Evolutionary conservation across 2,797 vertebrate genomes (phyloP).

Genomic region (Sitta carolinensis): DNA sequence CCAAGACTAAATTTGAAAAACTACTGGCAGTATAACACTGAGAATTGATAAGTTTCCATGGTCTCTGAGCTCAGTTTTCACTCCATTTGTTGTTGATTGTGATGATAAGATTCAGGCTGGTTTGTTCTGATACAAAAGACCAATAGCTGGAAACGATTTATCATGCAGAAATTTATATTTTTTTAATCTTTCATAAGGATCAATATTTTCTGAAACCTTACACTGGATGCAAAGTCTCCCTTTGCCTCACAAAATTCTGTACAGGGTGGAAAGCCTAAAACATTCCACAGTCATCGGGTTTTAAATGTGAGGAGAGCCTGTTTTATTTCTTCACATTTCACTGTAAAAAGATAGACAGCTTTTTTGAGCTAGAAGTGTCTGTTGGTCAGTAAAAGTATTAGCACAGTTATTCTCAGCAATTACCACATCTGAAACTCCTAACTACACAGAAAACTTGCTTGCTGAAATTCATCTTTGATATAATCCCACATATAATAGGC

Average conservation of each 20-base stretch:
- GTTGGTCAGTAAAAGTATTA: background rate
- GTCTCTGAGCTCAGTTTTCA: background rate
- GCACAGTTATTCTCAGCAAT: background rate
- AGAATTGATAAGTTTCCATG: background rate
- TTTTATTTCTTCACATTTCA: background rate
- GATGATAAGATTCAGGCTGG: background rate
- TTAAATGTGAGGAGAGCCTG: background rate
- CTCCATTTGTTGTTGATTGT: background rate
- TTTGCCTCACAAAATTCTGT: background rate
- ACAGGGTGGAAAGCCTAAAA: background rate
- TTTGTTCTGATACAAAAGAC: background rate
- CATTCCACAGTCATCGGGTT: background rate
- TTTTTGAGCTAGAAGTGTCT: background rate
- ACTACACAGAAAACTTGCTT: background rate
- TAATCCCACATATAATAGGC: background rate
- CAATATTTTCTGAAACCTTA: background rate
- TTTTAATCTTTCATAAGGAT: fast-evolving
- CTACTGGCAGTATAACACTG: background rate
- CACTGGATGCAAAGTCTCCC: fast-evolving
- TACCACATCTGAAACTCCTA: background rate
- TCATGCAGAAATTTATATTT: background rate
- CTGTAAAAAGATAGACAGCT: background rate
- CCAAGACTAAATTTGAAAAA: background rate
- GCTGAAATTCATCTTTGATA: background rate
- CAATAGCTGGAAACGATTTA: background rate